Base-by-base conservation (phyloP, 2,888 invertebrate genomes). In the Tetranychus piercei region DNA sequence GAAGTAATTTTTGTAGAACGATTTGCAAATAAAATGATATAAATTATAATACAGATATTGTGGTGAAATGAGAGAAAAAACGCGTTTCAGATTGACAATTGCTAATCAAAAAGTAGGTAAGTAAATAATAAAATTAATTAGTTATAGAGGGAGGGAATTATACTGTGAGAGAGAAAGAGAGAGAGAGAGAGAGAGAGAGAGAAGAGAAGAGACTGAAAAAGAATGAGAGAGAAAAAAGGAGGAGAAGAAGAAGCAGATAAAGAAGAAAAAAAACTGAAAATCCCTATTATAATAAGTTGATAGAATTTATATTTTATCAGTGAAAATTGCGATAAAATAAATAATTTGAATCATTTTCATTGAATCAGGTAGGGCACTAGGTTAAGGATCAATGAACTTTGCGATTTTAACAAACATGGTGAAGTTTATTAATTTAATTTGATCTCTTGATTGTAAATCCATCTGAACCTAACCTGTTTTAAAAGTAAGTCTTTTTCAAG, bases 201-300 rank as follows among this genome's bases (percentile, higher is more conserved):
- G 55, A 69, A 23, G 69, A 23, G n/a, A n/a, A 69, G 69, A 69
- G n/a, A 9, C 11, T 11, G 22, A 23, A 69, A 69, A n/a, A 20
- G 22, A 69, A 23, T 64, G 66, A 76, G 23, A 65, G 65, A 75
- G 65, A 15, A 18, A 67, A 2, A 43, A 74, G 22, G 34, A 23
- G 11, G 69, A 65, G 66, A 65, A 20, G 66, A 20, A 65, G 66
- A 65, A 20, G 20, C 3, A 65, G 20, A 34, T 5, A 5, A 1
- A 34, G 34, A 34, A 34, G 34, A 3, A 69, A 23, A 69, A 69
- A 23, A n/a, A n/a, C 20, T 65, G 22, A 23, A 23, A 23, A 69
- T 22, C 69, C 22, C 69, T 69, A 23, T 22, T 69, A 23, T 22
- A 23, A 20, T 22, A 23, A n/a, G 34, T 69, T n/a, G 11, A 15